Percentiles rank a stretch among this genome's conserved stretches.
phyloP scores from a whole-genome alignment of 2,113 vertebrate genomes.

The Pleuronectes platessa region DNA sequence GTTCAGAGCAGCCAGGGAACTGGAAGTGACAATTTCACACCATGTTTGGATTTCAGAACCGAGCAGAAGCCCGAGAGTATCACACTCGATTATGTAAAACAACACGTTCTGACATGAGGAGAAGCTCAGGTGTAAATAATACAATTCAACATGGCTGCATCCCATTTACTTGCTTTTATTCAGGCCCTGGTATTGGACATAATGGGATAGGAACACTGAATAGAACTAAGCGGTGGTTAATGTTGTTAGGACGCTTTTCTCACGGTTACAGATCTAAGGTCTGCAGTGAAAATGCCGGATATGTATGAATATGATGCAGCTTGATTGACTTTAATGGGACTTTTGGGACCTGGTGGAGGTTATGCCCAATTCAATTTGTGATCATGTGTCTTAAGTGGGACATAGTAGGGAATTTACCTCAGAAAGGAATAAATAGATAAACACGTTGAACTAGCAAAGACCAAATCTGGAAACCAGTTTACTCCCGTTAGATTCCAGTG shows the following conservation, averaged over 20 bases:
- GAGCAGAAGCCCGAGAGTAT: not conserved
- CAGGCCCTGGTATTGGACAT: not conserved
- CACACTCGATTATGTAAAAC: constrained; percentile 6
- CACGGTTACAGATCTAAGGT: too few relatives aligned
- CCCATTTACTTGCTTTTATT: not conserved
- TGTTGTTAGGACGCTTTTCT: not conserved
- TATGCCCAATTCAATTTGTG: too few relatives aligned
- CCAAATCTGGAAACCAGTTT: too few relatives aligned
- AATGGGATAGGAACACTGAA: not conserved
- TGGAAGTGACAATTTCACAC: constrained; percentile 23
- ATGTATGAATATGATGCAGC: too few relatives aligned
- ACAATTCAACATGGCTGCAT: not conserved
- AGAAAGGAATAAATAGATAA: too few relatives aligned
- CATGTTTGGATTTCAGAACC: constrained; percentile 12
- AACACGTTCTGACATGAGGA: not conserved
- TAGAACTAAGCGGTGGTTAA: not conserved
- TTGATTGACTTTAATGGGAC: too few relatives aligned
- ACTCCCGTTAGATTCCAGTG: too few relatives aligned
- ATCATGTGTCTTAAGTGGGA: too few relatives aligned
- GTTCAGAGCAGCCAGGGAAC: constrained; percentile 14
- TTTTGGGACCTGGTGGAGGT: too few relatives aligned
- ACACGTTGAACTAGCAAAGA: too few relatives aligned
- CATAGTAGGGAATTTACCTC: too few relatives aligned
- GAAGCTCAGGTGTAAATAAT: constrained; percentile 7
- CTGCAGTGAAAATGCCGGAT: too few relatives aligned